Percentiles rank a stretch among this genome's conserved stretches.
These are phyloP conservation scores for Pheosia gnoma DNA, from an alignment of 2,888 invertebrate genomes.

Conservation along the genomic window DNA sequence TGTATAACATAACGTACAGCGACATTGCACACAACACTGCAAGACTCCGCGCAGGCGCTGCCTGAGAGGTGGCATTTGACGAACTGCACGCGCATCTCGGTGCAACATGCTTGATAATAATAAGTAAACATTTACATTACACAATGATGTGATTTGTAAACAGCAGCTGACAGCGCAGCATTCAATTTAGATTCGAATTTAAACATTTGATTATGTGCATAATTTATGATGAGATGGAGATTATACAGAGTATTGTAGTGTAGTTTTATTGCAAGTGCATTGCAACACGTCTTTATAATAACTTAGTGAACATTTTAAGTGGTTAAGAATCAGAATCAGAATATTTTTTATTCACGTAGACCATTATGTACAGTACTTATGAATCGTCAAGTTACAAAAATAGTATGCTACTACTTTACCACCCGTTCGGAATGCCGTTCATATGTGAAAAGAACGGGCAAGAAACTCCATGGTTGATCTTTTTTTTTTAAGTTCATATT, in stretches of 20 bases:
- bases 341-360: no score
- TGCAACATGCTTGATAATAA: constrained; percentile 18
- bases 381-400: no score
- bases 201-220: constrained; percentile 17
- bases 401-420: no score
- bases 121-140: constrained; percentile 20
- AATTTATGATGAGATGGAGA: constrained; percentile 2
- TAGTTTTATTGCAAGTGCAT: background rate
- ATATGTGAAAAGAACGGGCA: no score
- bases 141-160: constrained; percentile 33
- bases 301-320: no score
- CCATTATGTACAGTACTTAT: no score
- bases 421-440: no score
- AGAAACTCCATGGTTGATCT: no score
- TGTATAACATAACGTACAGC: constrained; percentile 45
- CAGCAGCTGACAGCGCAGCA: constrained; percentile 19
- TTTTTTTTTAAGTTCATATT: no score
- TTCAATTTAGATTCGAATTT: constrained; percentile 22
- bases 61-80: constrained; percentile 20
- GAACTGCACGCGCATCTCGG: constrained; percentile 11
- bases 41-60: constrained; percentile 20
- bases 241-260: background rate
- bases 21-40: constrained; percentile 41
- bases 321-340: no score
- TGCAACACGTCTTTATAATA: no score